Evolutionary conservation across 1,140 invertebrate genomes (phyloP).

Genomic region (Drosophila ogumai): DNA sequence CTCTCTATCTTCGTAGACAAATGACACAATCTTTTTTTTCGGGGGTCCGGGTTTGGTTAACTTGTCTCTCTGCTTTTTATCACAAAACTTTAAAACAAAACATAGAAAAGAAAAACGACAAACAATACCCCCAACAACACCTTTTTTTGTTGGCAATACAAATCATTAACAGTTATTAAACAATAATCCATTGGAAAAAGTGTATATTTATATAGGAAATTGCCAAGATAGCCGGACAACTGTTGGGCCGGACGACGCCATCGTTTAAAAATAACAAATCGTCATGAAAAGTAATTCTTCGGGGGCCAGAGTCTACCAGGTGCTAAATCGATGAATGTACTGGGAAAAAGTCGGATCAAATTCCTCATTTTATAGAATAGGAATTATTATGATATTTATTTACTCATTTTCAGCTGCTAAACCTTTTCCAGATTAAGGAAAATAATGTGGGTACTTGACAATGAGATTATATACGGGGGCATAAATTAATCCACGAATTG

Average conservation of each 20-base stretch:
- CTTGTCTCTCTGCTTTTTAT: constrained; percentile 21
- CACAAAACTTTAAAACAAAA: constrained; percentile 29
- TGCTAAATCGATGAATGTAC: background rate
- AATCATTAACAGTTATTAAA: constrained; percentile 77
- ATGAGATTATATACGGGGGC: background rate
- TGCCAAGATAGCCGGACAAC: constrained; percentile 46
- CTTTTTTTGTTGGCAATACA: constrained; percentile 26
- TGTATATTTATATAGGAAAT: constrained; percentile 55
- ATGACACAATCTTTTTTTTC: constrained; percentile 55
- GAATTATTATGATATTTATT: too few species aligned
- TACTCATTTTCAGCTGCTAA: background rate
- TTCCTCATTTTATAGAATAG: background rate
- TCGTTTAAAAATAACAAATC: constrained; percentile 64
- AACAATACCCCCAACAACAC: constrained; percentile 22
- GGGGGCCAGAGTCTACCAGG: constrained; percentile 4
- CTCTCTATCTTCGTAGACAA: constrained; percentile 40
- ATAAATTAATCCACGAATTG: constrained; percentile 5
- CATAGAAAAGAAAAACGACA: constrained; percentile 9
- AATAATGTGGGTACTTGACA: background rate
- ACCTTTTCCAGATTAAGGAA: background rate
- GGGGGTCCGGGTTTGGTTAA: constrained; percentile 23
- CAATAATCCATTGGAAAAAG: constrained; percentile 52
- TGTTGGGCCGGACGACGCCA: constrained; percentile 51
- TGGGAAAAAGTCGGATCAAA: background rate
- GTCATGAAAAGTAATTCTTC: constrained; percentile 25